Evolutionary conservation across 2,888 invertebrate genomes (phyloP).

Genomic region (Rapana venosa): DNA sequence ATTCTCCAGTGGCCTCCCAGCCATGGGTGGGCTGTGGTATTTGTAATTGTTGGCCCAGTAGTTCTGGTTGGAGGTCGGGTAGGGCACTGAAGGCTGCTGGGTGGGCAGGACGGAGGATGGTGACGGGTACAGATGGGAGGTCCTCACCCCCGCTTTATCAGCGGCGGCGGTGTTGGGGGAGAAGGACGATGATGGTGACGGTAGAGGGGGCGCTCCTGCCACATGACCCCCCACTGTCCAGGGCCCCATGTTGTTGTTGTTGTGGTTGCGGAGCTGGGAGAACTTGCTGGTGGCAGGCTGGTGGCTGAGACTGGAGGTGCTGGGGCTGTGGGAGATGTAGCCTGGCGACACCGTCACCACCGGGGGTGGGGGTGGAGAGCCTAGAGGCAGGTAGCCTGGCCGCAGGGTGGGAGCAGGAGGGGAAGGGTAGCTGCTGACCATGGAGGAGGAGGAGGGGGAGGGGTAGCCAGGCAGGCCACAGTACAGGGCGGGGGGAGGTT

Average conservation of each 20-base stretch:
- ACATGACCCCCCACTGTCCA: neutral
- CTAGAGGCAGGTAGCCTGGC: constrained; percentile 35
- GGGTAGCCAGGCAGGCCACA: neutral
- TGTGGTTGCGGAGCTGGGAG: constrained; percentile 22
- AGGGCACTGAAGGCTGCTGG: neutral
- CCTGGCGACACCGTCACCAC: constrained; percentile 16
- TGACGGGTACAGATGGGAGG: neutral
- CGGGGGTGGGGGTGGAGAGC: constrained; percentile 20
- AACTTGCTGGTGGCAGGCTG: neutral
- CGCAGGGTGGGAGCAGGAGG: constrained; percentile 32
- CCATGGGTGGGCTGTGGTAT: neutral
- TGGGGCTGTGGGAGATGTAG: constrained; percentile 42
- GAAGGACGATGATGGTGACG: neutral
- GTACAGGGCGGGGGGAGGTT: constrained; percentile 28
- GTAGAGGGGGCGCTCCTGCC: neutral
- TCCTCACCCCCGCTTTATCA: neutral
- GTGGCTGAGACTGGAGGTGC: neutral
- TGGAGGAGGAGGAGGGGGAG: constrained; percentile 27
- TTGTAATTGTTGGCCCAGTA: constrained; percentile 3
- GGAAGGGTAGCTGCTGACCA: constrained; percentile 19
- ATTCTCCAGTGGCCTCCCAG: neutral
- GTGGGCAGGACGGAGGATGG: neutral
- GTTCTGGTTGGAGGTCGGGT: neutral
- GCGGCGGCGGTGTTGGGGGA: neutral
- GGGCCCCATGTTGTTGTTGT: constrained; percentile 19